Base-by-base conservation (phyloP, 2,888 invertebrate species). In the Lampropteryx suffumata region DNA sequence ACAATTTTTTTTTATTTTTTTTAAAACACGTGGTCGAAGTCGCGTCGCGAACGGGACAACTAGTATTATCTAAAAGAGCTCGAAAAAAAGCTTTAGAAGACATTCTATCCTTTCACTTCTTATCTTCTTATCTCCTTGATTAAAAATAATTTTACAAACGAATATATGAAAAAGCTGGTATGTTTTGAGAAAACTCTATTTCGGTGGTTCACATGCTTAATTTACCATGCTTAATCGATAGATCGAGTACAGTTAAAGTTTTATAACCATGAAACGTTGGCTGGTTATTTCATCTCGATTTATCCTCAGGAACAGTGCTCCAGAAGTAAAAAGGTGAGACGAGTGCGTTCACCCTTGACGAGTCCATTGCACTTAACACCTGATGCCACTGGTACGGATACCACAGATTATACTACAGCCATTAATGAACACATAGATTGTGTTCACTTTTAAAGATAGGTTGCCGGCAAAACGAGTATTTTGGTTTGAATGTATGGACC, bases 351-450 rank as follows among this genome's bases (percentile, higher is more conserved):
- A 81, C 76, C 82, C 61, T 45, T 50, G 37, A 35, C 49, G 72
- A 66, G 82, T 73, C 67, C 82, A 70, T 73, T 78, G 82, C 77
- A 77, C 82, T 72, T 68, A 63, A 61, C 71, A 78, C 77, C 67
- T 73, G 72, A 71, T 67, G 61, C 64, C 63, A 63, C 28, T 45
- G 35, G 8, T 33, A 44, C 29, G 2, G 3, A 9, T 4, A 17
- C 24, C 13, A 33, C n/a, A 39, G 32, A 43, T 21, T 33, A 40
- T 21, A 21, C 10, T 6, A 32, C 42, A 43, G 10, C 4, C 13
- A 40, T 32, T 47, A 34, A 47, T 47, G 40, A 47, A 40, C 34
- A 29, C 11, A 40, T 47, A 40, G 34, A 30, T 45, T 17, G 13
- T 13, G 1, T 30, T 30, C 21, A 44, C 5, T 7, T n/a, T 28